phyloP scores from a whole-genome alignment of 2,888 invertebrate species.

The Oscheius sp. region DNA sequence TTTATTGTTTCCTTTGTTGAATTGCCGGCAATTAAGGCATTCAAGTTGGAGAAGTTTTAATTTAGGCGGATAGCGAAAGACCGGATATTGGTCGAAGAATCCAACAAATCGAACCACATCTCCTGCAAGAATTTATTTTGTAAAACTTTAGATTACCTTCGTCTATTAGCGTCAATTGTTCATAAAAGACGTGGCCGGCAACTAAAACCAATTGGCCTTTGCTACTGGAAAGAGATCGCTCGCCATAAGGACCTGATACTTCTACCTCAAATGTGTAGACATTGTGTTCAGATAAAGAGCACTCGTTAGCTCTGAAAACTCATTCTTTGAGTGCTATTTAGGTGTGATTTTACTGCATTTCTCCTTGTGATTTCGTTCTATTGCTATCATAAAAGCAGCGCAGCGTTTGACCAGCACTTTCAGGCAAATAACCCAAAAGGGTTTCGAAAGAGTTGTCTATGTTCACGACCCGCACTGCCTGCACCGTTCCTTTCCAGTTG shows the following conservation, averaged over 20 bases:
- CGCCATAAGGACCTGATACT: conserved; percentile 65
- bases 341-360: conserved; percentile 20
- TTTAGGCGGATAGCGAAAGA: conserved; percentile 63
- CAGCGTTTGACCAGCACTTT: conserved; percentile 56
- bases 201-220: conserved; percentile 57
- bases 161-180: conserved; percentile 53
- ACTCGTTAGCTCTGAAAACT: conserved; percentile 43
- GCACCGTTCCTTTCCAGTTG: conserved; percentile 60
- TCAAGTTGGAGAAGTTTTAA: conserved; percentile 61
- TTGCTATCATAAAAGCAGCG: conserved; percentile 65
- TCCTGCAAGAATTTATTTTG: conserved; percentile 35
- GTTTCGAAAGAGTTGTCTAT: conserved; percentile 65
- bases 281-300: conserved; percentile 58
- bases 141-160: conserved; percentile 40
- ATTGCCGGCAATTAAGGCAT: conserved; percentile 58
- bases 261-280: conserved; percentile 64
- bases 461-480: conserved; percentile 54
- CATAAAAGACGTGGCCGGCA: conserved; percentile 56
- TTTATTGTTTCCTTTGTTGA: conserved; percentile 25
- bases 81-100: conserved; percentile 63
- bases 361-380: conserved; percentile 24
- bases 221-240: conserved; percentile 43
- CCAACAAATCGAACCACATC: conserved; percentile 64
- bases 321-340: neutral
- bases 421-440: conserved; percentile 63